Conservation (phyloP, 1,140 invertebrate species). For the Drosophila yakuba region DNA sequence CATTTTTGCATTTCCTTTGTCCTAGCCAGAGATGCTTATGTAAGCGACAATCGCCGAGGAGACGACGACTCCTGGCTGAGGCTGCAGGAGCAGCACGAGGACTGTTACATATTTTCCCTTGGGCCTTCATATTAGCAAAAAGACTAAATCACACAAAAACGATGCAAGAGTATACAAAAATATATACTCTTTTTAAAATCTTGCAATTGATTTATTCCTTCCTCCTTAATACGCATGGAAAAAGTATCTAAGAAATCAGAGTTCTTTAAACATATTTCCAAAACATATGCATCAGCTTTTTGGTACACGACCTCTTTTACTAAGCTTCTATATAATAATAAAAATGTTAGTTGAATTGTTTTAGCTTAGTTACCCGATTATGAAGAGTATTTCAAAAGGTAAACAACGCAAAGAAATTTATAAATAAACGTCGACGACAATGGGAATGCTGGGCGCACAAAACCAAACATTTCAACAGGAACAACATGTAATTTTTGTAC, state of each 20-base stretch:
- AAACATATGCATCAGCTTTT: too few species aligned
- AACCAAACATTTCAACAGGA: conserved; percentile 82
- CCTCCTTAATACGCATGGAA: not conserved
- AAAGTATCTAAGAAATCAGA: too few species aligned
- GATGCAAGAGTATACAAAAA: too few species aligned
- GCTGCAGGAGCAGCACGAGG: conserved; percentile 55
- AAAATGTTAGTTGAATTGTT: not conserved
- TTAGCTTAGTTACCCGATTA: not conserved
- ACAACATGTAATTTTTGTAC: conserved; percentile 81
- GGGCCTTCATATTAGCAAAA: conserved; percentile 58
- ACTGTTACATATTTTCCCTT: conserved; percentile 72
- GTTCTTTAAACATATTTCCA: not conserved
- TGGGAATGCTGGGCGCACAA: conserved; percentile 67
- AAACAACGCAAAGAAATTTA: conserved; percentile 57
- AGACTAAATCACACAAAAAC: conserved; percentile 41
- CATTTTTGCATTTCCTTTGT: conserved; percentile 82
- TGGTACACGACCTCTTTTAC: too few species aligned
- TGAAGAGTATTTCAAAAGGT: conserved; percentile 46
- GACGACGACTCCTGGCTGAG: conserved; percentile 47
- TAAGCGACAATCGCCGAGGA: conserved; percentile 46
- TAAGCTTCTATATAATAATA: too few species aligned
- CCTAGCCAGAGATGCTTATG: conserved; percentile 67
- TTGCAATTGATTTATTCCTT: not conserved
- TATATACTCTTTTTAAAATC: not conserved
- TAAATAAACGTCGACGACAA: conserved; percentile 78